Base-by-base conservation (phyloP, 1,140 invertebrate species). In the Drosophila nannoptera region DNA sequence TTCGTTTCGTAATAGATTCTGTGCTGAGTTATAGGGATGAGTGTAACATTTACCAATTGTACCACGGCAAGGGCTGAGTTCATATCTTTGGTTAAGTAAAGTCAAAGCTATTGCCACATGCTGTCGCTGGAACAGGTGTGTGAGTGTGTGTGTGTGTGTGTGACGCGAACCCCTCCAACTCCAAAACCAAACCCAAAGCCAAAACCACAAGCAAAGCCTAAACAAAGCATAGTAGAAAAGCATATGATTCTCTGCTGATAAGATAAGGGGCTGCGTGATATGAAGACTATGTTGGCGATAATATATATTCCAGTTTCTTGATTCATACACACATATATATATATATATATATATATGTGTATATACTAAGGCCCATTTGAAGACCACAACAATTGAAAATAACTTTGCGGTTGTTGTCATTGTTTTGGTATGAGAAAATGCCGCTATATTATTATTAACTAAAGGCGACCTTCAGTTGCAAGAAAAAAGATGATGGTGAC, bases 351-450 rank as follows among this genome's bases (percentile, higher is more conserved):
- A n/a, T 12, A 12, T 36, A 9, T 65, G n/a, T 53, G 54, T 33
- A 33, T 14, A 36, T 12, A 58, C 7, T 7, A 49, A 33, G n/a
- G 12, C 5, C 16, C 22, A 22, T 22, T 22, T 22, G 22, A 22
- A 66, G 64, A 69, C 61, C 60, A 65, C 61, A 64, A 65, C 67
- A 69, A 53, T 50, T 64, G 67, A 36, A 64, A 64, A 65, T 56
- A 45, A 22, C 32, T 68, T 62, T 63, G 65, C 31, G 49, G 59
- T 53, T 53, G 12, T 50, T 50, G 31, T 42, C 29, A 36, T 49
- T 49, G 2, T 31, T 48, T 59, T 50, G 33, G 31, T 5, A 36
- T 48, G 31, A 29, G 38, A 42, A 38, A 54, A 35, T 43, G 29
- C 38, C 36, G 38, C 40, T 11, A 7, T 38, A 43, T 12, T 33